phyloP scores from a whole-genome alignment of 2,797 vertebrate species.

The Aratinga solstitialis region DNA sequence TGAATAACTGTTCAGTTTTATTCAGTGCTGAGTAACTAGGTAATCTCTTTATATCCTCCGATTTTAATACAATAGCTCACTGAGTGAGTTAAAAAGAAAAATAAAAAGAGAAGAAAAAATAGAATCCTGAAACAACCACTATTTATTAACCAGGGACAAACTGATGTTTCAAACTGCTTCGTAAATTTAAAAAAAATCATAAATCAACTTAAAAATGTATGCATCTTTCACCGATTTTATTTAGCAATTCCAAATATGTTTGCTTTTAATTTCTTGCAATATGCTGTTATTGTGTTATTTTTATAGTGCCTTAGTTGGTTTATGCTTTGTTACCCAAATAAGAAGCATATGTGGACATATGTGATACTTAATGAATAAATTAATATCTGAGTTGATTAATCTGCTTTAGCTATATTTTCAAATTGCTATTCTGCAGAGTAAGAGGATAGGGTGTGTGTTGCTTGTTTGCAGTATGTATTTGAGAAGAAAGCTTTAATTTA shows the following conservation, averaged over 20 bases:
- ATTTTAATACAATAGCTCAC: neutral
- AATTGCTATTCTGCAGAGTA: slow-evolving; percentile 25
- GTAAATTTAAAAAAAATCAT: neutral
- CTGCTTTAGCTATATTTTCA: slow-evolving; percentile 37
- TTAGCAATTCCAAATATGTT: neutral
- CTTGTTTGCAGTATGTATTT: slow-evolving; percentile 43
- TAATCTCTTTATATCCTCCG: neutral
- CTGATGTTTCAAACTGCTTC: neutral
- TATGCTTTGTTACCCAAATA: neutral
- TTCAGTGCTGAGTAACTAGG: neutral
- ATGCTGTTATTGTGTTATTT: neutral
- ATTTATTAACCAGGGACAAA: neutral
- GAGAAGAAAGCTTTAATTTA: slow-evolving; percentile 13
- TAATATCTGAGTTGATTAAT: slow-evolving; percentile 58
- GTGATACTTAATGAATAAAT: slow-evolving; percentile 50
- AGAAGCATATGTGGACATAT: slow-evolving; percentile 11
- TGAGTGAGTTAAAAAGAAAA: neutral
- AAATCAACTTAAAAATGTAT: neutral
- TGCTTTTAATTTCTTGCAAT: neutral
- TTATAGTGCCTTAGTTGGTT: neutral
- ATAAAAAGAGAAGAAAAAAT: neutral
- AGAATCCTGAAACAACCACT: neutral
- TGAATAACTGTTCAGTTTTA: neutral
- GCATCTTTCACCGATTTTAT: neutral
- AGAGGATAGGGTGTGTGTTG: neutral